phyloP scores from a whole-genome alignment of 1,140 invertebrate species.

The Cydia pomonella region DNA sequence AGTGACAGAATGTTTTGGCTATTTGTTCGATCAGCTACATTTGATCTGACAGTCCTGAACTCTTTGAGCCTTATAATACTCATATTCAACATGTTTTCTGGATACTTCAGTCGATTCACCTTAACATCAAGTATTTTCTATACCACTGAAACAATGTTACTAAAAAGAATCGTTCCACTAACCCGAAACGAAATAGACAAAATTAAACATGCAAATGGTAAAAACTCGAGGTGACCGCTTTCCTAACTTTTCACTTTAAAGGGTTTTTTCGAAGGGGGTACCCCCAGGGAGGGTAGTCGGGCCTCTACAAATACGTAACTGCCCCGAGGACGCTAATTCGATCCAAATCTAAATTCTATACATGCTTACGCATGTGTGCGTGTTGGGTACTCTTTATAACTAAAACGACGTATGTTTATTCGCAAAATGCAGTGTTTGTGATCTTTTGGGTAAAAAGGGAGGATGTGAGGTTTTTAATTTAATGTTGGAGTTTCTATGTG shows the following conservation, averaged over 20 bases:
- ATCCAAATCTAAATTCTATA: conserved; percentile 45
- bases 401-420: background rate
- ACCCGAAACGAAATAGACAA: conserved; percentile 31
- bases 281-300: conserved; percentile 39
- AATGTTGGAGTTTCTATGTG: conserved; percentile 12
- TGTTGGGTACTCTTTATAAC: background rate
- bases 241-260: conserved; percentile 66
- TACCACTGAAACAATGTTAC: too few relatives aligned
- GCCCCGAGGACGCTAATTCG: conserved; percentile 57
- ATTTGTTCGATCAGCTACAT: too few relatives aligned
- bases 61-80: too few relatives aligned
- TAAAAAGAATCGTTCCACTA: background rate
- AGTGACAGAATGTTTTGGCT: too few relatives aligned
- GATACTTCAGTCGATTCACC: too few relatives aligned
- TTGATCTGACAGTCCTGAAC: too few relatives aligned
- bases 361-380: background rate
- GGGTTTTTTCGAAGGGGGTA: conserved; percentile 53
- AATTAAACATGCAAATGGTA: conserved; percentile 33
- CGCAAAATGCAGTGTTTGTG: conserved; percentile 10
- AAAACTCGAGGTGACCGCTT: conserved; percentile 34
- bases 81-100: too few relatives aligned
- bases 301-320: conserved; percentile 61
- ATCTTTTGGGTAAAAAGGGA: conserved; percentile 37
- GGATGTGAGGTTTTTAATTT: conserved; percentile 13
- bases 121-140: too few relatives aligned